Conservation (phyloP, 2,797 vertebrate species). For the Linurgus olivaceus region DNA sequence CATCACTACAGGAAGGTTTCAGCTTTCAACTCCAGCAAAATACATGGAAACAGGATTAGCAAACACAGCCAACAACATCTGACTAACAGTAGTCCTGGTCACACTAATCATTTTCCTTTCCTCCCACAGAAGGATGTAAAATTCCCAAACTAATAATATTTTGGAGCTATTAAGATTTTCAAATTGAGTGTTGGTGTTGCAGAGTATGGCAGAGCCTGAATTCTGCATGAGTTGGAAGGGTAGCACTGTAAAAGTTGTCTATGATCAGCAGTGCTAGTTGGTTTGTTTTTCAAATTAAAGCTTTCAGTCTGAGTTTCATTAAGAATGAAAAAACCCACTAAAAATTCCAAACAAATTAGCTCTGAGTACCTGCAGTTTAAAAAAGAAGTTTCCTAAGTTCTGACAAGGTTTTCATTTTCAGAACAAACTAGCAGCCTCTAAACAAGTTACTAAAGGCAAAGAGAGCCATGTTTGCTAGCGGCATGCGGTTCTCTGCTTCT, state of each 20-base stretch:
- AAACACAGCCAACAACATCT: neutral
- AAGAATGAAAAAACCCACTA: neutral
- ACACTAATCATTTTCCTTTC: neutral
- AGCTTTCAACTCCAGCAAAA: neutral
- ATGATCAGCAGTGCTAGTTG: neutral
- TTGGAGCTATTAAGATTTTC: neutral
- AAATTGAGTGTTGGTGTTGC: neutral
- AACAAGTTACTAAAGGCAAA: neutral
- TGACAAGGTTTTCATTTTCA: neutral
- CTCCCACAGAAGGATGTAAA: neutral
- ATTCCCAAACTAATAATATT: neutral
- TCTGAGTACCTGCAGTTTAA: neutral
- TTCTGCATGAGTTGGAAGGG: neutral
- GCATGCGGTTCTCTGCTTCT: neutral
- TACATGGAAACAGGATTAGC: neutral
- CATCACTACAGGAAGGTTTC: neutral
- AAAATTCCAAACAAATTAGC: neutral
- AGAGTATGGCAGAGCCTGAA: neutral
- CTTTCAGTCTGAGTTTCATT: neutral
- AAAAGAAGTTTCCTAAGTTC: neutral
- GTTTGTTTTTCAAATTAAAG: neutral
- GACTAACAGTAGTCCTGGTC: neutral
- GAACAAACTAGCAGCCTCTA: neutral
- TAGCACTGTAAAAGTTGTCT: neutral
- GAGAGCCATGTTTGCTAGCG: neutral